Base-by-base conservation (phyloP, 2,797 vertebrate genomes). In the Mus minutoides region DNA sequence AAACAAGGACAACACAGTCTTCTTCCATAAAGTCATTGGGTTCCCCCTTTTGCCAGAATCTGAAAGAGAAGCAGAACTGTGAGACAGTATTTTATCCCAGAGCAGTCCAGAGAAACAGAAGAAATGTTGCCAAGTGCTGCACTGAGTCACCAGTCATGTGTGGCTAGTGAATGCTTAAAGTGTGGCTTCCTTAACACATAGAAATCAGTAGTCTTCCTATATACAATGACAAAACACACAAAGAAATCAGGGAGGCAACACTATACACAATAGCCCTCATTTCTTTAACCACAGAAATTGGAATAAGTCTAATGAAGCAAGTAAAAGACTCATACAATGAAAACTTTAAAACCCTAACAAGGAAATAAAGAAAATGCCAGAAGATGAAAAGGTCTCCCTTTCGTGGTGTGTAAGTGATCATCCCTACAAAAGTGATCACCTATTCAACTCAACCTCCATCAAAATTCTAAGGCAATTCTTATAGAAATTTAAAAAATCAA, bases 31-130 rank as follows among this genome's bases (percentile, higher is more conserved):
- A 4, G 9, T 75, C 67, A 9, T n/a, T 94, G 37, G 91, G 54
- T 83, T 97, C 37, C 26, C 43, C 29, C 14, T 79, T 5, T 94
- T 89, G 86, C 97, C 96, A 95, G 79, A 96, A 97, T 91, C 97
- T 97, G 79, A 91, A 97, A 92, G 12, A 21, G 80, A 82, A 83
- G 71, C 24, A 75, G n/a, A 43, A 46, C 10, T 24, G 1, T 24
- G 21, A 52, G 58, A 37, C n/a, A 71, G 19, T 10, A 76, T 31
- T n/a, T 52, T 29, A 78, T 21, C 37, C 56, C 13, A 34, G 17
- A 29, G 89, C 29, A 76, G 75, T 26, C n/a, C 29, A 69, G 13
- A 83, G 58, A 91, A 43, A 37, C 4, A 31, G 24, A 76, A 22
- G 11, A 60, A 60, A 62, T 12, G n/a, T n/a, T n/a, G n/a, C n/a